Percentiles rank a stretch among this genome's conserved stretches.
These are phyloP conservation scores for Petrolisthes manimaculis DNA, from an alignment of 2,888 invertebrate genomes.

Conservation along the genomic window DNA sequence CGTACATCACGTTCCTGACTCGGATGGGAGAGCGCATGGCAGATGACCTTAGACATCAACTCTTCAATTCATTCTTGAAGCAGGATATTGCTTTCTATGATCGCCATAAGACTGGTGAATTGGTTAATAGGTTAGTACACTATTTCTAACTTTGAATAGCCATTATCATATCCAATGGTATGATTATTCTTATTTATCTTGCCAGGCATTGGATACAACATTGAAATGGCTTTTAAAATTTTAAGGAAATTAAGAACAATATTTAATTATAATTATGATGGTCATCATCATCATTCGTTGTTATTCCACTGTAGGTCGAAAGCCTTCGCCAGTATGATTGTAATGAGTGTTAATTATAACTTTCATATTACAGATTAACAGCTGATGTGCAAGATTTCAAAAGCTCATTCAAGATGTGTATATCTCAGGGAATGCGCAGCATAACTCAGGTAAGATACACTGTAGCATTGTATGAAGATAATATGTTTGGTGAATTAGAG, in stretches of 20 bases:
- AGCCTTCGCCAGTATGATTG: too few species aligned
- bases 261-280: background rate
- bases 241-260: background rate
- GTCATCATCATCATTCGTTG: too few species aligned
- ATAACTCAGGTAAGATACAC: slow-evolving; percentile 79
- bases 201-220: too few species aligned
- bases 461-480: background rate
- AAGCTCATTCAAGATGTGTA: slow-evolving; percentile 92
- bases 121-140: slow-evolving; percentile 76
- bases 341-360: too few species aligned
- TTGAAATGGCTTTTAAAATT: background rate
- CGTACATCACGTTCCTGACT: slow-evolving; percentile 88
- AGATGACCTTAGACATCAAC: slow-evolving; percentile 81
- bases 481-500: too few species aligned
- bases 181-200: background rate
- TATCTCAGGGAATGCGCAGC: slow-evolving; percentile 91
- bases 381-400: slow-evolving; percentile 97
- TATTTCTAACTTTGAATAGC: background rate
- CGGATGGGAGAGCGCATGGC: slow-evolving; percentile 91
- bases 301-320: too few species aligned
- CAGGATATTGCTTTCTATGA: slow-evolving; percentile 95
- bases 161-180: background rate
- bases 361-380: slow-evolving; percentile 77
- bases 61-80: slow-evolving; percentile 85
- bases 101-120: slow-evolving; percentile 88